Evolutionary conservation across 2,113 vertebrate genomes (phyloP), one percentile per base, ranked within the genome.

Genomic region (Amphilophus citrinellus): DNA sequence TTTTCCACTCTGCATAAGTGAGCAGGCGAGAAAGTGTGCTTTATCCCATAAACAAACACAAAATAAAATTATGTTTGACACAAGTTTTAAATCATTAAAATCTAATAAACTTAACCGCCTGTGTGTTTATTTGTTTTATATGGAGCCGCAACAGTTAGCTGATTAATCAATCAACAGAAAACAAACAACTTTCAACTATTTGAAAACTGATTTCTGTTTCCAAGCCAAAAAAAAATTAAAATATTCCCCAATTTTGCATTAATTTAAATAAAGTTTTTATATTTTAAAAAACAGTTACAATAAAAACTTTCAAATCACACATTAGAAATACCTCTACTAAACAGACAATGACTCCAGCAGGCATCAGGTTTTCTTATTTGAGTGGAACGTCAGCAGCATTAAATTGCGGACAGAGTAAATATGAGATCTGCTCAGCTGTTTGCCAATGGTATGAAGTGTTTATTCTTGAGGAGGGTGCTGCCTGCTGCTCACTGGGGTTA

Each of bases 391-490:
- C 61, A 80, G 37, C 32, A 87, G 73, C 63, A 24, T 65, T 79
- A 61, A 80, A 78, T 22, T 44, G 10, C 30, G 27, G 68, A 56
- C 11, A 76, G 56, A 82, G 90, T 90, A 83, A 88, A 82, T 65
- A 76, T 30, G 76, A 89, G 57, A 60, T 32, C 39, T 50, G 82
- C 79, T 71, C 78, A 85, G 88, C 81, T 92, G 92, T 92, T 94
- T 94, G 88, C 88, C 62, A 77, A 88, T 76, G 84, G 79, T 63
- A 75, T 84, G 47, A 89, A 88, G 84, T 96, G 92, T 96, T 95
- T 95, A 87, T 90, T 95, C 92, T 95, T 79, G 56, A 95, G 95
- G 95, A 93, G 94, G 79, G 86, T 77, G 88, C 86, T 87, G 56
- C 73, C 87, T 90, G 24, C 75, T 3, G 20, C 63, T 86, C 44